Conservation (phyloP, 1,140 invertebrate species). For the Portunus trituberculatus region DNA sequence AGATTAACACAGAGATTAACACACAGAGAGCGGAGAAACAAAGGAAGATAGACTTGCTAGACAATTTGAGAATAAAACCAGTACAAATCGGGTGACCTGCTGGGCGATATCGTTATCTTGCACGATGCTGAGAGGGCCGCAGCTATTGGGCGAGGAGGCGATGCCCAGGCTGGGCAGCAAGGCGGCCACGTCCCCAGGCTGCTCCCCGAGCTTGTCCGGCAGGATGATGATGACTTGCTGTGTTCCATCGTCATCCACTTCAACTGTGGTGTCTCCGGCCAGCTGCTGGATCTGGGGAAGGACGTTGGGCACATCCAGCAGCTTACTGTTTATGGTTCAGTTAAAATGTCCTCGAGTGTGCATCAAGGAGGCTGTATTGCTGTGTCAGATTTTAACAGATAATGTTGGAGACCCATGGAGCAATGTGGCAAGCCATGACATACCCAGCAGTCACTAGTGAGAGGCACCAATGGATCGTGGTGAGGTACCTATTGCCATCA, state of each 20-base stretch:
- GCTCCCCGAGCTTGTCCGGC: constrained; percentile 56
- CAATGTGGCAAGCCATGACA: no score
- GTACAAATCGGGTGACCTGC: background rate
- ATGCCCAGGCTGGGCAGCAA: constrained; percentile 60
- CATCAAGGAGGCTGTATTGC: no score
- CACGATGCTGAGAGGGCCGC: constrained; percentile 47
- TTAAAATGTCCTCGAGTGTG: background rate
- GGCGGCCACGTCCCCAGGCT: constrained; percentile 62
- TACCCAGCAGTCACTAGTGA: no score
- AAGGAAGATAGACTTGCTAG: background rate
- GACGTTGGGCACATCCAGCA: background rate
- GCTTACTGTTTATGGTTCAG: background rate
- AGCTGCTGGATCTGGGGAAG: constrained; percentile 61
- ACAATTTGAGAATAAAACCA: background rate
- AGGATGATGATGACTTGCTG: constrained; percentile 66
- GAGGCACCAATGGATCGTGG: no score
- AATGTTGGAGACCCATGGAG: no score
- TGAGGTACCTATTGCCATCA: no score
- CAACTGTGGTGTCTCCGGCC: constrained; percentile 24
- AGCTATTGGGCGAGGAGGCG: constrained; percentile 45
- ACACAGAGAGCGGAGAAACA: background rate
- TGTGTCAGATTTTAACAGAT: no score
- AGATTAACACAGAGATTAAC: no score
- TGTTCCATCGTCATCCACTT: constrained; percentile 58
- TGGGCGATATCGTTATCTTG: constrained; percentile 12